These are phyloP conservation scores for Epizoanthus scotinus DNA, from an alignment of 92 coral and sea anemone species.

Conservation along the genomic window DNA sequence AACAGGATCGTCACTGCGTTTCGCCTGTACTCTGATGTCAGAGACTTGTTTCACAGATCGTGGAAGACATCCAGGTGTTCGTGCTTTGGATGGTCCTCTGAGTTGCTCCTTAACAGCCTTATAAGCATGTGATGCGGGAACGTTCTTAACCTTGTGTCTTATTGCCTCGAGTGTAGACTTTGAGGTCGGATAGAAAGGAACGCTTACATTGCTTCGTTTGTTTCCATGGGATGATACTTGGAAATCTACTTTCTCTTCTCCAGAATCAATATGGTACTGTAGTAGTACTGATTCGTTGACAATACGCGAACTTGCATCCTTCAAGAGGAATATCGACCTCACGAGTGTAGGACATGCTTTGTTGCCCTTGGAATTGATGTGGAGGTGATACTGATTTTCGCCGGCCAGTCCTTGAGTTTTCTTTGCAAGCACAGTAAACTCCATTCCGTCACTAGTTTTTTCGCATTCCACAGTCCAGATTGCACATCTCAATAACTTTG, in stretches of 20 bases:
- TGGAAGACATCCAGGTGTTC: conserved; percentile 58
- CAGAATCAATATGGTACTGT: conserved; percentile 53
- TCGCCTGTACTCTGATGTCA: conserved; percentile 36
- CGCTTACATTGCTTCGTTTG: conserved; percentile 41
- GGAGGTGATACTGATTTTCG: conserved; percentile 46
- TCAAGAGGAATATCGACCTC: conserved; percentile 49
- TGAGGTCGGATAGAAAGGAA: conserved; percentile 49
- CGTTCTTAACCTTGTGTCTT: conserved; percentile 44
- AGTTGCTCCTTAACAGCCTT: conserved; percentile 34
- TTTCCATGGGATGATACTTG: conserved; percentile 57
- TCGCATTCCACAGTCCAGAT: conserved; percentile 62
- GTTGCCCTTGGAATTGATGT: conserved; percentile 52
- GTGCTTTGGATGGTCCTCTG: conserved; percentile 58
- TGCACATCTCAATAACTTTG: conserved; percentile 52
- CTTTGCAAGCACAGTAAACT: conserved; percentile 38
- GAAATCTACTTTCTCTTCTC: conserved; percentile 40
- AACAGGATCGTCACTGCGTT: conserved; percentile 51
- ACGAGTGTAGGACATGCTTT: conserved; percentile 53
- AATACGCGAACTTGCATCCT: conserved; percentile 38
- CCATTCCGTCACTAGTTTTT: neutral
- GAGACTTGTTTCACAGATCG: conserved; percentile 57
- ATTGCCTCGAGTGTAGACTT: conserved; percentile 40
- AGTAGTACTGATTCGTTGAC: conserved; percentile 48
- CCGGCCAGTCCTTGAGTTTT: conserved; percentile 25
- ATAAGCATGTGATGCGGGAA: conserved; percentile 52